These are phyloP conservation scores for Schizotus pectinicornis DNA, from an alignment of 2,888 invertebrate species.

Conservation along the genomic window DNA sequence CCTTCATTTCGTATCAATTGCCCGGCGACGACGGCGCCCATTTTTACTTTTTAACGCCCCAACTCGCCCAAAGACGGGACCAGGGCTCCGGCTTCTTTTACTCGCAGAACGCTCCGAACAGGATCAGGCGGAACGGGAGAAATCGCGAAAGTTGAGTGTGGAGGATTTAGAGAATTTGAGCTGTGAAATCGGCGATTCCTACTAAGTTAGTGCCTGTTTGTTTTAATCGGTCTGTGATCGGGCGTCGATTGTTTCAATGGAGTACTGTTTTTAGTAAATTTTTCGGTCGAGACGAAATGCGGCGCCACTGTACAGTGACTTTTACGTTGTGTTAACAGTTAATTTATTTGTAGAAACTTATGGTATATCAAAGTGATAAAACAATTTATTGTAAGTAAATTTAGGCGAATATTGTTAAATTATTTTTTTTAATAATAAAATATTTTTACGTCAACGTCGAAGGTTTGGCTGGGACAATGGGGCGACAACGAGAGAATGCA, in stretches of 20 bases:
- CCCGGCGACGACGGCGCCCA: conserved; percentile 80
- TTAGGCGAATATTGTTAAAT: conserved; percentile 25
- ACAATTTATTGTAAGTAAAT: conserved; percentile 20
- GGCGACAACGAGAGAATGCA: background rate
- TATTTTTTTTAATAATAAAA: conserved; percentile 26
- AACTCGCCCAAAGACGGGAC: conserved; percentile 59
- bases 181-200: conserved; percentile 28
- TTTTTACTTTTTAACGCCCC: conserved; percentile 80
- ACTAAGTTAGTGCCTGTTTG: conserved; percentile 40
- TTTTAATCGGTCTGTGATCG: conserved; percentile 44
- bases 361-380: conserved; percentile 27
- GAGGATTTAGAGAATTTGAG: conserved; percentile 12
- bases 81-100: conserved; percentile 52
- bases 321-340: conserved; percentile 10
- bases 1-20: conserved; percentile 74
- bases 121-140: conserved; percentile 29
- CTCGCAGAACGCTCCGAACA: conserved; percentile 37
- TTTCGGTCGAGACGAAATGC: background rate
- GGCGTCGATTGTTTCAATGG: conserved; percentile 13
- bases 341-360: conserved; percentile 22
- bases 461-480: background rate
- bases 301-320: background rate
- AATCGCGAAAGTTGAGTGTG: conserved; percentile 40
- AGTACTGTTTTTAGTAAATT: conserved; percentile 9
- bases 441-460: background rate